Evolutionary conservation across 1,140 invertebrate species (phyloP).

Genomic region (Micrasema longulum): DNA sequence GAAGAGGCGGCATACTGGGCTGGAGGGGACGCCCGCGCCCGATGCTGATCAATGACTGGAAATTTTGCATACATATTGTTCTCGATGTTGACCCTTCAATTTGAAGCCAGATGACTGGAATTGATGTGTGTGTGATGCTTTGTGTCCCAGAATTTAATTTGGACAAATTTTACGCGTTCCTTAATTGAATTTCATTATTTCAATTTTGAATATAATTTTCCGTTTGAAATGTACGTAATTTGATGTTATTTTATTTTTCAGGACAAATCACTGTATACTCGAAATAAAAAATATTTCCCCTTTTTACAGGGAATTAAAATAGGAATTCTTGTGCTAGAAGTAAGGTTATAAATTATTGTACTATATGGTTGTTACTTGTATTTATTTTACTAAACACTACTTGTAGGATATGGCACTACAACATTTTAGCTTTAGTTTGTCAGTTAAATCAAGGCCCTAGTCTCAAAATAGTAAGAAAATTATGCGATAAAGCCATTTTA

Average conservation of each 20-base stretch:
- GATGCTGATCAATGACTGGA: conserved; percentile 49
- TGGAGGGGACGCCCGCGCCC: no score
- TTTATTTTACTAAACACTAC: no score
- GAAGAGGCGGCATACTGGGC: neutral
- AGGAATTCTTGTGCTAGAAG: neutral
- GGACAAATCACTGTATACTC: neutral
- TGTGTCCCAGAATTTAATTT: conserved; percentile 24
- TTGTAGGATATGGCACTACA: no score
- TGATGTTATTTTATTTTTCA: neutral
- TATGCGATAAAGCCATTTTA: no score
- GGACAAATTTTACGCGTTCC: conserved; percentile 20
- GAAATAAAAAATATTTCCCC: no score
- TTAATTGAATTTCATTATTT: conserved; percentile 13
- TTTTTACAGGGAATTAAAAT: neutral
- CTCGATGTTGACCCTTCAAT: conserved; percentile 53
- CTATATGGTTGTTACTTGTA: neutral
- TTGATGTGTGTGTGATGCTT: conserved; percentile 32
- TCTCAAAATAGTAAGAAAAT: no score
- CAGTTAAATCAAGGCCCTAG: no score
- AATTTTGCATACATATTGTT: conserved; percentile 55
- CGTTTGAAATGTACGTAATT: neutral
- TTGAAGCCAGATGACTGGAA: conserved; percentile 42
- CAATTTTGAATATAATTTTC: neutral
- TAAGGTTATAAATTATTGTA: neutral
- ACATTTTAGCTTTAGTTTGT: no score